Conservation (phyloP, 2,113 vertebrate genomes). For the Dasyurus viverrinus region DNA sequence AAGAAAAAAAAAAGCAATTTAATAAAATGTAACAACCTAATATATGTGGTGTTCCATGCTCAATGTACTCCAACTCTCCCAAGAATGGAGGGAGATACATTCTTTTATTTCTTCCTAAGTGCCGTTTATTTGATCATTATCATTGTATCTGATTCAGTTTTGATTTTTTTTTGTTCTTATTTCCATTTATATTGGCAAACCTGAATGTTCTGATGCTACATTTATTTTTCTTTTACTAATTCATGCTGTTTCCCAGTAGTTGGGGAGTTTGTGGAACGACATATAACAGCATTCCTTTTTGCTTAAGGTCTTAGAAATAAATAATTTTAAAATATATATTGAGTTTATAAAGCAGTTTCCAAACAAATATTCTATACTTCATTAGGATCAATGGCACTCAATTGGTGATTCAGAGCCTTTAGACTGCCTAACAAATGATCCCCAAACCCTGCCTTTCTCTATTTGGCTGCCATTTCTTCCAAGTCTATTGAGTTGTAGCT, state of each 20-base stretch:
- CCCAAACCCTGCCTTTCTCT: accelerated
- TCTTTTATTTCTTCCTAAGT: neutral
- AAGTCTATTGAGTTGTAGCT: neutral
- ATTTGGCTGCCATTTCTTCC: neutral
- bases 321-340: too few relatives aligned
- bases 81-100: neutral
- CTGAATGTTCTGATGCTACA: neutral
- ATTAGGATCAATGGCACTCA: neutral
- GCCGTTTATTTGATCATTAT: neutral
- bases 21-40: neutral
- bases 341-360: neutral
- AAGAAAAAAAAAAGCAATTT: neutral
- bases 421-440: neutral
- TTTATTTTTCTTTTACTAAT: neutral
- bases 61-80: neutral
- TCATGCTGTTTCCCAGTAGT: neutral
- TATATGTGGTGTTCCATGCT: neutral
- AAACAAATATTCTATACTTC: neutral
- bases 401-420: neutral
- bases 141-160: neutral
- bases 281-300: accelerated
- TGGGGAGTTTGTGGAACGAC: neutral
- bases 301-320: neutral
- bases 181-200: neutral
- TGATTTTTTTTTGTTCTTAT: neutral